Evolutionary conservation across 2,113 vertebrate species (phyloP).

Genomic region (Cricetomys ansorgei): DNA sequence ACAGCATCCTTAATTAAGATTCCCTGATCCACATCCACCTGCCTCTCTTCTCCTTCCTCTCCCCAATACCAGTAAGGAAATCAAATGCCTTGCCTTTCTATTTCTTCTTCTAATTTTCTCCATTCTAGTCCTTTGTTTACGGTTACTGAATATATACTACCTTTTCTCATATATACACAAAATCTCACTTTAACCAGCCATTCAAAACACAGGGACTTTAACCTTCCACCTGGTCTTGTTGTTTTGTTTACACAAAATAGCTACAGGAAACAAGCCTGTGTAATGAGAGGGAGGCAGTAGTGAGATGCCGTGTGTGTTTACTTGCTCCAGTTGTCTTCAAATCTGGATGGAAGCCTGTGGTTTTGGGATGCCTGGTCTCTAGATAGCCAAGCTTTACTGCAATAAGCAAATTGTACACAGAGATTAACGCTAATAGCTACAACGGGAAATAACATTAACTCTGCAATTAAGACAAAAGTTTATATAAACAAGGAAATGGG

Average conservation of each 20-base stretch:
- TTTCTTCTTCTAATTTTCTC: not conserved
- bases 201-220: not conserved
- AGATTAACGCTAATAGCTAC: conserved; percentile 73
- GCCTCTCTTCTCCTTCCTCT: not conserved
- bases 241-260: not conserved
- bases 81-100: not conserved
- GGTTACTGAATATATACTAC: not conserved
- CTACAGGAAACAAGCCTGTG: not conserved
- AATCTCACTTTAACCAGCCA: not conserved
- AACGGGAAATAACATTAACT: conserved; percentile 70
- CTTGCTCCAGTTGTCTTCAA: conserved; percentile 53
- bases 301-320: not conserved
- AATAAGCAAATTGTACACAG: conserved; percentile 73
- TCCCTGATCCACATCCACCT: not conserved
- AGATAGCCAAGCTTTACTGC: conserved; percentile 75
- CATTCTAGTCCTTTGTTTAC: not conserved
- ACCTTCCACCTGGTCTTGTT: not conserved
- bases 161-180: not conserved
- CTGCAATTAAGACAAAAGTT: conserved; percentile 69
- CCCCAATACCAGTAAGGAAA: not conserved
- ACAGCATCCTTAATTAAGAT: conserved; percentile 29
- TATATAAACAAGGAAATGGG: conserved; percentile 58
- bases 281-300: not conserved
- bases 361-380: conserved; percentile 71
- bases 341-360: conserved; percentile 66